Conservation (phyloP, 2,113 vertebrate species). For the Toxostoma redivivum region DNA sequence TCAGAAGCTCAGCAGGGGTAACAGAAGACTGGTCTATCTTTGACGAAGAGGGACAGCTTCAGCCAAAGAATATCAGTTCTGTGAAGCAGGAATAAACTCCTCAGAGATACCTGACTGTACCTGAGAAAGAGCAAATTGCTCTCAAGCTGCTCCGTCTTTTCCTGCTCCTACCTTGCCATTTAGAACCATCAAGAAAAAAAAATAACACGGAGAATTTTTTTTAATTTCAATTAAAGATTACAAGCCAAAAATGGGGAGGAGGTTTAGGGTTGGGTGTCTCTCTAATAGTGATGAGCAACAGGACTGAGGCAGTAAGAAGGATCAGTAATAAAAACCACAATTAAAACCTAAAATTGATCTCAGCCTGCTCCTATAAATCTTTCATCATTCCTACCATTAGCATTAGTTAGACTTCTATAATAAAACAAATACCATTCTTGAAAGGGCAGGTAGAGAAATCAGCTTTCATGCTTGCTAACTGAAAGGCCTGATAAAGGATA, state of each 20-base stretch:
- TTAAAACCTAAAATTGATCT: constrained; percentile 16
- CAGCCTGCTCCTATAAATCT: neutral
- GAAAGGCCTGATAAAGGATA: neutral
- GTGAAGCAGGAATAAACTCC: neutral
- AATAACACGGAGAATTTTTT: neutral
- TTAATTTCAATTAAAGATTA: neutral
- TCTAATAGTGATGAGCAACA: neutral
- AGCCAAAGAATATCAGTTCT: neutral
- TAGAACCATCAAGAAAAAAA: neutral
- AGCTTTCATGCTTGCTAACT: neutral
- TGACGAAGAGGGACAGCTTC: neutral
- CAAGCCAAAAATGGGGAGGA: neutral
- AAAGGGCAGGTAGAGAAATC: neutral
- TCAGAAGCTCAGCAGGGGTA: neutral
- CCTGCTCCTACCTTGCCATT: neutral
- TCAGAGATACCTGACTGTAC: neutral
- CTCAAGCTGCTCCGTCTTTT: neutral
- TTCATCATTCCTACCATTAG: neutral
- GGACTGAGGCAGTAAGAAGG: neutral
- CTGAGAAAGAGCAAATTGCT: neutral
- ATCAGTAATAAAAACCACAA: neutral
- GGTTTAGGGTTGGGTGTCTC: neutral
- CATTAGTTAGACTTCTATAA: neutral
- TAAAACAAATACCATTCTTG: neutral
- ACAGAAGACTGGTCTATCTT: neutral